Conservation (phyloP, 2,888 invertebrate species). For the Cheilosia variabilis region DNA sequence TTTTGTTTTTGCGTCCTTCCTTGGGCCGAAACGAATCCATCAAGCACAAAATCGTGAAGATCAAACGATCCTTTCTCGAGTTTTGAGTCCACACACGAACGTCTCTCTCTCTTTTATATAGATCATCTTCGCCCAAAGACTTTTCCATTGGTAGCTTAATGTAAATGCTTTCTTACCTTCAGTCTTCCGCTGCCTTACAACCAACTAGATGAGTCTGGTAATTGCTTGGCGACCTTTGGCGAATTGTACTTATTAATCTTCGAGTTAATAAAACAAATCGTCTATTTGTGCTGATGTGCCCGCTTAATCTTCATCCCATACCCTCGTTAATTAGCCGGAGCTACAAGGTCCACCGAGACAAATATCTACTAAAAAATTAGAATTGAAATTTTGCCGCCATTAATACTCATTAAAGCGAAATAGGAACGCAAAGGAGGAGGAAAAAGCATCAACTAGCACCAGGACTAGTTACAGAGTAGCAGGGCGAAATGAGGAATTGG, state of each 20-base stretch:
- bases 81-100: too few relatives aligned
- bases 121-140: too few relatives aligned
- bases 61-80: too few relatives aligned
- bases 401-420: slow-evolving; percentile 64
- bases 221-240: slow-evolving; percentile 21
- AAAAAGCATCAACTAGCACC: slow-evolving; percentile 3
- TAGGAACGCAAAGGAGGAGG: slow-evolving; percentile 1
- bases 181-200: neutral
- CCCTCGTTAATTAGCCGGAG: slow-evolving; percentile 43
- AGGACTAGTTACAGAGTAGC: neutral
- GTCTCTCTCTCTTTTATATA: too few relatives aligned
- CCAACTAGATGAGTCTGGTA: slow-evolving; percentile 3
- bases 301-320: slow-evolving; percentile 53
- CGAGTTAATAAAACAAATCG: slow-evolving; percentile 55
- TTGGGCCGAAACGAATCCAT: too few relatives aligned
- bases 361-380: slow-evolving; percentile 47
- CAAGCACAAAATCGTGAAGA: too few relatives aligned
- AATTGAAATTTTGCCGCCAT: slow-evolving; percentile 61
- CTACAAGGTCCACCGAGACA: slow-evolving; percentile 5
- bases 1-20: too few relatives aligned
- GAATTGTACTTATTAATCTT: slow-evolving; percentile 8
- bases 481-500: slow-evolving; percentile 55
- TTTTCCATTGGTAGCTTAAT: too few relatives aligned
- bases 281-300: slow-evolving; percentile 51
- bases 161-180: neutral